These are phyloP conservation scores for Lathamus discolor DNA, from an alignment of 2,113 vertebrate species.

Conservation along the genomic window DNA sequence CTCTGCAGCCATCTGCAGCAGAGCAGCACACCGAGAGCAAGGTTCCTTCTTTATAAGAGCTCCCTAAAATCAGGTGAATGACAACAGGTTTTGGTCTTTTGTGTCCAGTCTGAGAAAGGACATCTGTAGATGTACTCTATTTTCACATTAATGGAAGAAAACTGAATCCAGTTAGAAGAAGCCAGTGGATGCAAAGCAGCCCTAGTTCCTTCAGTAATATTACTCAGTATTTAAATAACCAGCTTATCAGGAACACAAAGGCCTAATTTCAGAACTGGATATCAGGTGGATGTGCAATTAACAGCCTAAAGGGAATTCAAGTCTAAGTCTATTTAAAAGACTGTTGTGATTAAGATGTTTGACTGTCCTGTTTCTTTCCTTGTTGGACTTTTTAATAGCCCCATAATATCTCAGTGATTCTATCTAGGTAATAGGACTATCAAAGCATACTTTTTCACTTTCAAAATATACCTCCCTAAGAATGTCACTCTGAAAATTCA, in stretches of 20 bases:
- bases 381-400: background rate
- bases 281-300: background rate
- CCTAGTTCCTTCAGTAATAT: background rate
- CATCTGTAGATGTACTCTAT: background rate
- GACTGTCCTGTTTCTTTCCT: slow-evolving; percentile 4
- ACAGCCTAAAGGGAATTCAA: background rate
- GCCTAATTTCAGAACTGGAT: slow-evolving; percentile 27
- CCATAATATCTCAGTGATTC: background rate
- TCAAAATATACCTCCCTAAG: background rate
- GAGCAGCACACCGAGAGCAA: background rate
- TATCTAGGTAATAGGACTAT: background rate
- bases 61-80: background rate
- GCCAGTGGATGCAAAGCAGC: background rate
- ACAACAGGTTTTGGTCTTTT: background rate
- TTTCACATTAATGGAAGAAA: background rate
- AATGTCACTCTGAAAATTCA: background rate
- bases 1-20: background rate
- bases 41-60: background rate
- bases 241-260: slow-evolving; percentile 28
- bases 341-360: slow-evolving; percentile 9
- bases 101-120: background rate
- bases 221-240: background rate
- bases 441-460: background rate
- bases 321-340: background rate
- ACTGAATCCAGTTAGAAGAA: background rate